Conservation (phyloP, 2,113 vertebrate species). For the Triplophysa siluroides region DNA sequence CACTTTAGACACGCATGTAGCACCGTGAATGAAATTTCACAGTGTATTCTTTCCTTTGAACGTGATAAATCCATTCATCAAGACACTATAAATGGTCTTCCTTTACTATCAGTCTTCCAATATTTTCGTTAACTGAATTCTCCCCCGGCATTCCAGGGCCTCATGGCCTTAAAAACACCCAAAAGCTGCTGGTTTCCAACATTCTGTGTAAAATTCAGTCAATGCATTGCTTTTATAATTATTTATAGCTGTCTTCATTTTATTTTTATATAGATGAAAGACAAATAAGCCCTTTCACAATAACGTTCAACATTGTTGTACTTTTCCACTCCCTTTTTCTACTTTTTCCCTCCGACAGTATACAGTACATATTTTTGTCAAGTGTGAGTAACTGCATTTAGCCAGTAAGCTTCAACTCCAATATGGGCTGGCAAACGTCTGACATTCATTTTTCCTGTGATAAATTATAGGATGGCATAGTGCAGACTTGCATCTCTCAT, state of each 20-base stretch:
- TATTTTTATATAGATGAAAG: no score
- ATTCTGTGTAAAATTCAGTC: slow-evolving; percentile 3
- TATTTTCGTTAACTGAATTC: slow-evolving; percentile 20
- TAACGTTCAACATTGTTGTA: no score
- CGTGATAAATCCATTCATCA: slow-evolving; percentile 4
- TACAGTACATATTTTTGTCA: background rate
- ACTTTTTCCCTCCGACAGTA: background rate
- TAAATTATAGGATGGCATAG: slow-evolving; percentile 41
- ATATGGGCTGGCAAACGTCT: background rate
- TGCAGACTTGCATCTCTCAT: slow-evolving; percentile 50
- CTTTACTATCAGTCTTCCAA: slow-evolving; percentile 26
- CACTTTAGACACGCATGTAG: background rate
- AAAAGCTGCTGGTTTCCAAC: background rate
- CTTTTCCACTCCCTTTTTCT: no score
- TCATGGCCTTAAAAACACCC: background rate
- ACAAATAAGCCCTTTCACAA: no score
- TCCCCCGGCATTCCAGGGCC: background rate
- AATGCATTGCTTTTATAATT: background rate
- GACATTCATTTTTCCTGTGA: slow-evolving; percentile 31
- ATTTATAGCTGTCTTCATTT: no score
- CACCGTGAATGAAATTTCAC: background rate
- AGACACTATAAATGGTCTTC: background rate
- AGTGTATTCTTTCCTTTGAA: background rate
- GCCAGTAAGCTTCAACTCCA: slow-evolving; percentile 1
- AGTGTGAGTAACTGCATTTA: slow-evolving; percentile 26